Percentiles rank a stretch among this genome's conserved stretches.
phyloP scores from a whole-genome alignment of 1,140 invertebrate species.

The Trichonephila clavipes region DNA sequence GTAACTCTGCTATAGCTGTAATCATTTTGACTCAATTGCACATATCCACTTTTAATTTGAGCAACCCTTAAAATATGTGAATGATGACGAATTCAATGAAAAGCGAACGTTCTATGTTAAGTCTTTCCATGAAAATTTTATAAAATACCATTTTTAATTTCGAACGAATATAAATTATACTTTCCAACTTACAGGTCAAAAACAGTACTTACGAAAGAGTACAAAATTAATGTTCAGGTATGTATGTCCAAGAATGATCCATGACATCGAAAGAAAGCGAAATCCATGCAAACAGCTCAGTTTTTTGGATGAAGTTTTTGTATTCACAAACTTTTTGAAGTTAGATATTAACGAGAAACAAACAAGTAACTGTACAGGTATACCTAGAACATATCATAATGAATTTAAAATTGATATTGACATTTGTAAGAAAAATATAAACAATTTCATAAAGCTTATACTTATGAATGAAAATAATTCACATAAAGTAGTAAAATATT shows the following conservation, averaged over 20 bases:
- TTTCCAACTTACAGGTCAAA: neutral
- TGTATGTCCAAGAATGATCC: slow-evolving; percentile 95
- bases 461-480: neutral
- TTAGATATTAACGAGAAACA: slow-evolving; percentile 65
- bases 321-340: slow-evolving; percentile 60
- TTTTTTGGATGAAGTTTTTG: slow-evolving; percentile 33
- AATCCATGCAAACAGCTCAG: slow-evolving; percentile 86
- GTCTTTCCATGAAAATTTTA: too few species aligned
- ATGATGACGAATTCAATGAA: too few species aligned
- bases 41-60: too few species aligned
- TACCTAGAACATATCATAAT: slow-evolving; percentile 9
- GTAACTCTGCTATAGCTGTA: too few species aligned
- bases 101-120: too few species aligned
- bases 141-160: too few species aligned
- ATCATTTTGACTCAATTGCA: too few species aligned
- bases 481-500: too few species aligned
- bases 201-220: slow-evolving; percentile 66
- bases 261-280: slow-evolving; percentile 92
- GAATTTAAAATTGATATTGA: neutral
- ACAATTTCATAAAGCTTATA: too few species aligned
- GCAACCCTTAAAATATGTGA: too few species aligned
- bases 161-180: too few species aligned
- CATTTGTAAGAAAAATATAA: neutral
- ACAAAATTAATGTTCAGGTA: slow-evolving; percentile 80
- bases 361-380: slow-evolving; percentile 1